Conservation (phyloP, 1,140 invertebrate genomes). For the Copidosoma floridanum region DNA sequence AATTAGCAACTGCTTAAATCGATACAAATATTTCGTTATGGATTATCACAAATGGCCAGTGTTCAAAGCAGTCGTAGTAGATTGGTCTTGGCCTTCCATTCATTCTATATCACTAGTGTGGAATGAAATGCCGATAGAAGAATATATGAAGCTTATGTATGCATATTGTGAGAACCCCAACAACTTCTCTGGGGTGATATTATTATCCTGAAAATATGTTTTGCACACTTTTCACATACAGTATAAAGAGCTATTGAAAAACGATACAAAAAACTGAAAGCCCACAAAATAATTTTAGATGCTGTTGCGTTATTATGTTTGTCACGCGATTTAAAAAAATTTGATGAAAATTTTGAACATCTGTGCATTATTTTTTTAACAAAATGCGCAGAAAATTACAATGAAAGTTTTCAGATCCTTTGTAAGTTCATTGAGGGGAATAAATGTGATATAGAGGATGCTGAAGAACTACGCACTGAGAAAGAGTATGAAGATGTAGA, state of each 20-base stretch:
- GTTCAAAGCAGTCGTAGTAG: neutral
- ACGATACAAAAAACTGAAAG: neutral
- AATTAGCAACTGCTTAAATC: neutral
- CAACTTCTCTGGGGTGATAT: neutral
- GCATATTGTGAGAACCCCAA: neutral
- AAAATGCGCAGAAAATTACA: neutral
- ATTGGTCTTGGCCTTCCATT: constrained; percentile 3
- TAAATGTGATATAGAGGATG: neutral
- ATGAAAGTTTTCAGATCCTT: too few species aligned
- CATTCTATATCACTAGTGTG: neutral
- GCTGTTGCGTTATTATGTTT: neutral
- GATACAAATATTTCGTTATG: neutral
- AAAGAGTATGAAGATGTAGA: neutral
- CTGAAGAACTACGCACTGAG: too few species aligned
- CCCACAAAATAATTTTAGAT: neutral
- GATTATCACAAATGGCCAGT: neutral
- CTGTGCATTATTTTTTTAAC: neutral
- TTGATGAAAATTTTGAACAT: neutral
- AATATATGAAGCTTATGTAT: neutral
- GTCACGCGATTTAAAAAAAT: neutral
- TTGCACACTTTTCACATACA: neutral
- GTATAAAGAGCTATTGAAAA: neutral
- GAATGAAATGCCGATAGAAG: neutral
- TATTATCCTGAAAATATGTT: neutral
- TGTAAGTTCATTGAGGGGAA: neutral